Conservation (phyloP, 2,797 vertebrate species). For the Malacoraja senta region DNA sequence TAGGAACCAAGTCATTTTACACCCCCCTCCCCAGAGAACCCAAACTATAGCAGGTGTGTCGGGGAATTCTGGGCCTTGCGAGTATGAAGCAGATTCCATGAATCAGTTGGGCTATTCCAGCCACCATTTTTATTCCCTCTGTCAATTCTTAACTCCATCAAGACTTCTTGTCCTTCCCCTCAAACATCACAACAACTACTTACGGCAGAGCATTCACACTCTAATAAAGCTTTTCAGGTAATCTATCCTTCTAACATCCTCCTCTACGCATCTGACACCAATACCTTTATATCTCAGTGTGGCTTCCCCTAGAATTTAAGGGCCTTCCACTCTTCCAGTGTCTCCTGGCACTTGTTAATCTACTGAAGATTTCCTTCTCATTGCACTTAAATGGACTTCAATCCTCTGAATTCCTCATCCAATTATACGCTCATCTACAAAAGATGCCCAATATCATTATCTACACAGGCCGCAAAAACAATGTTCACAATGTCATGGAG, state of each 20-base stretch:
- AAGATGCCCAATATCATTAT: no score
- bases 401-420: background rate
- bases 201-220: background rate
- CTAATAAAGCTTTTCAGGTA: background rate
- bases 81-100: background rate
- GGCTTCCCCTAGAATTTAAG: background rate
- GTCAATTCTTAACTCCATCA: background rate
- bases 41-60: background rate
- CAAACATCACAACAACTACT: background rate
- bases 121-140: background rate
- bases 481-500: background rate
- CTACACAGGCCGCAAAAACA: no score
- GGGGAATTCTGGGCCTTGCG: background rate
- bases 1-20: no score
- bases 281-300: background rate
- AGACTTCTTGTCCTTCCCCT: background rate
- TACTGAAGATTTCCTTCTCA: background rate
- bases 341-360: background rate
- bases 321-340: no score
- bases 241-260: background rate
- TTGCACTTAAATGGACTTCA: background rate
- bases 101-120: background rate
- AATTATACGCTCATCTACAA: background rate
- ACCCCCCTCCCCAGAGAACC: background rate
- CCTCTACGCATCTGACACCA: background rate